These are phyloP conservation scores for Ormyrus rosae DNA, from an alignment of 2,888 invertebrate species.

Conservation along the genomic window DNA sequence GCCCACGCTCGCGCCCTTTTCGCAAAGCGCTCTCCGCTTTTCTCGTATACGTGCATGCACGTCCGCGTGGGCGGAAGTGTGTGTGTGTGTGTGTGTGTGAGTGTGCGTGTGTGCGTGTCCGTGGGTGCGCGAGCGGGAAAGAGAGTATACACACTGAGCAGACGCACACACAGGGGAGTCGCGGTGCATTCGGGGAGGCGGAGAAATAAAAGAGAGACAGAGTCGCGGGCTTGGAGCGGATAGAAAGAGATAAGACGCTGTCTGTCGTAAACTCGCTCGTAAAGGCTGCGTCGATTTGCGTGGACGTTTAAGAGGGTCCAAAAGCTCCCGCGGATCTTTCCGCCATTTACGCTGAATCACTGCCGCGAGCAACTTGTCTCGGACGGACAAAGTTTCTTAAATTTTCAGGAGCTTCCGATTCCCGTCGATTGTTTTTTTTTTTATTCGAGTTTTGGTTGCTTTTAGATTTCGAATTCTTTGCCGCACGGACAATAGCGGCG, in stretches of 20 bases:
- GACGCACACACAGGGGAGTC: too few species aligned
- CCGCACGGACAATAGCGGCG: too few species aligned
- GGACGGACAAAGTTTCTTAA: not conserved
- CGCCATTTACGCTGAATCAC: not conserved
- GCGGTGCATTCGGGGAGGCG: not conserved
- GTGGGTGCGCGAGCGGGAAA: too few species aligned
- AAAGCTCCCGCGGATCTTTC: not conserved
- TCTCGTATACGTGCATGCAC: not conserved
- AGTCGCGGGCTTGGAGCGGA: not conserved
- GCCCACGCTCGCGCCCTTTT: slow-evolving; percentile 9
- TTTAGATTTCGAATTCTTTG: too few species aligned
- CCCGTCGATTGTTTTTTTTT: too few species aligned
- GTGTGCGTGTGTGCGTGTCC: too few species aligned
- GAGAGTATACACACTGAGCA: too few species aligned
- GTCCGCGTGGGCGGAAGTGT: not conserved
- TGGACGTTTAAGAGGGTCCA: not conserved
- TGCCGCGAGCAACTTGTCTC: not conserved
- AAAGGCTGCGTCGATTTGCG: slow-evolving; percentile 8
- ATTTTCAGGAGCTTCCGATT: too few species aligned
- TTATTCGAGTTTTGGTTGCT: too few species aligned
- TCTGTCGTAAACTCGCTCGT: slow-evolving; percentile 29
- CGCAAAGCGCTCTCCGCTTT: not conserved
- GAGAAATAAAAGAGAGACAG: not conserved
- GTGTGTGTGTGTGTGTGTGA: too few species aligned
- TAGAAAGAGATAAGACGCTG: not conserved